Percentiles rank a stretch among this genome's conserved stretches.
Evolutionary conservation across 2,888 invertebrate genomes (phyloP).

Genomic region (Trachelus iudaicus): DNA sequence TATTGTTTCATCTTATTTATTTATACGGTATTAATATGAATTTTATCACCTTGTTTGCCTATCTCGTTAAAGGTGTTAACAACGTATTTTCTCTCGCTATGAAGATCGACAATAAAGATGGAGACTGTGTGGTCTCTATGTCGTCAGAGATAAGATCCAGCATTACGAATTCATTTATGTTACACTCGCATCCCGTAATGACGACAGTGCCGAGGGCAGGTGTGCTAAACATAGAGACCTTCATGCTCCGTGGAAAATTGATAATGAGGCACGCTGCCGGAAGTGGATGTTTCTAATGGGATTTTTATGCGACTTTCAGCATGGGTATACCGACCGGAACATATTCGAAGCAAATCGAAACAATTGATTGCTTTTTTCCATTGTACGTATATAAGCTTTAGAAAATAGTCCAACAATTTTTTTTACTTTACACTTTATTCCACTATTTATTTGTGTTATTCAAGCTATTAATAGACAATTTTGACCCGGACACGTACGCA

Average conservation of each 20-base stretch:
- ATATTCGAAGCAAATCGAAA: not conserved
- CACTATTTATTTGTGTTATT: not conserved
- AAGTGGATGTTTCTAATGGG: not conserved
- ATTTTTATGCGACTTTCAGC: not conserved
- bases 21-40: not conserved
- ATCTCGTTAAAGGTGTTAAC: not conserved
- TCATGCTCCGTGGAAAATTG: slow-evolving; percentile 1
- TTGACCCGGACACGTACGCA: not conserved
- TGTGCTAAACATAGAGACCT: not conserved
- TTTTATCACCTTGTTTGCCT: not conserved
- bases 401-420: not conserved
- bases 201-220: not conserved
- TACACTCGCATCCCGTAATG: not conserved
- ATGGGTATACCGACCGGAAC: not conserved
- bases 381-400: not conserved
- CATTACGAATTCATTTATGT: not conserved
- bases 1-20: not conserved
- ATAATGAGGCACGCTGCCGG: not conserved
- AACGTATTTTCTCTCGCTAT: not conserved
- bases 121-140: not conserved
- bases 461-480: not conserved
- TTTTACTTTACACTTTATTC: too few species aligned
- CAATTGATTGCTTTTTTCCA: not conserved
- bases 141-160: not conserved
- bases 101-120: not conserved